Percentiles rank a stretch among this genome's conserved stretches.
These are phyloP conservation scores for Lucinisca nassula DNA, from an alignment of 2,888 invertebrate genomes.

Conservation along the genomic window DNA sequence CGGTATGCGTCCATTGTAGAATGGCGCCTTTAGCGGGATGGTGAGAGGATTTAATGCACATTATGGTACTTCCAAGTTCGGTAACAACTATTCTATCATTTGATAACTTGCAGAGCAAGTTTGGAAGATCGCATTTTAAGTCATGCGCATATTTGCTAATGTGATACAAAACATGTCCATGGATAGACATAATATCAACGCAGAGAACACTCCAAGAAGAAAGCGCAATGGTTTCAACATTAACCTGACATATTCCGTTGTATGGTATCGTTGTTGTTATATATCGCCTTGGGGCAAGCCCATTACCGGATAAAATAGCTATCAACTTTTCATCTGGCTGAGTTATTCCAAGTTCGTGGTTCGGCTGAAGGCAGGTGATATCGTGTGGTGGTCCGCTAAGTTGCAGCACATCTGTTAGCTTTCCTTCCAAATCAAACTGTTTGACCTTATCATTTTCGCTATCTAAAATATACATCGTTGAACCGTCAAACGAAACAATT, in stretches of 20 bases:
- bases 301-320: conserved; percentile 1
- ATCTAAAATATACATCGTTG: not conserved
- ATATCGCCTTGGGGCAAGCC: not conserved
- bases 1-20: not conserved
- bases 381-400: conserved; percentile 21
- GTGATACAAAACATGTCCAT: not conserved
- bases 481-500: conserved; percentile 1
- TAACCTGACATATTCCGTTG: conserved; percentile 12
- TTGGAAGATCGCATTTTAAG: conserved; percentile 4
- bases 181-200: conserved; percentile 11
- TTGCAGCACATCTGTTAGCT: not conserved
- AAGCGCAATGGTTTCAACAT: not conserved
- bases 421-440: not conserved
- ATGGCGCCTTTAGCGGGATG: not conserved
- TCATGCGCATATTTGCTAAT: not conserved
- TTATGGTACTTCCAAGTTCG: conserved; percentile 6
- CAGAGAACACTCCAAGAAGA: conserved; percentile 11
- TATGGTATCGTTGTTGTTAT: not conserved
- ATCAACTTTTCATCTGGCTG: conserved; percentile 20
- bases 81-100: not conserved
- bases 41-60: not conserved
- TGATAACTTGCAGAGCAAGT: conserved; percentile 1
- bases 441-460: conserved; percentile 16
- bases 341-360: not conserved
- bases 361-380: not conserved